Evolutionary conservation across 2,888 invertebrate genomes (phyloP).

Genomic region (Hermaeophaga mercurialis): DNA sequence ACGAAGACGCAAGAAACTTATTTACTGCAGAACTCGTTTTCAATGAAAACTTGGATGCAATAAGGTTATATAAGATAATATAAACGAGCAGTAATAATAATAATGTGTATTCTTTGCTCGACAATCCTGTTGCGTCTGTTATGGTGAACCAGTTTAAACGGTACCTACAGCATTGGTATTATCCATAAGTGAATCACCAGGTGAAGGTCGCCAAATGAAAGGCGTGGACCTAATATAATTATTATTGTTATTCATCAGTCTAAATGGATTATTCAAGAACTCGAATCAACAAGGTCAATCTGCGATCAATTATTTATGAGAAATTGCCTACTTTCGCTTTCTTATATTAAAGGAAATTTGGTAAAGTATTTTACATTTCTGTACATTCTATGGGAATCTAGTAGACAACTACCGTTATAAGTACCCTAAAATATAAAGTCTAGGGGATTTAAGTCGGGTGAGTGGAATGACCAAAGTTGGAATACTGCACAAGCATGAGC

Average conservation of each 20-base stretch:
- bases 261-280: conserved; percentile 3
- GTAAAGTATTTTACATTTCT: too few relatives aligned
- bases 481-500: too few relatives aligned
- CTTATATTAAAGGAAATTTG: too few relatives aligned
- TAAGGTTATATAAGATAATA: neutral
- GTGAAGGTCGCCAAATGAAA: conserved; percentile 40
- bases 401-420: too few relatives aligned
- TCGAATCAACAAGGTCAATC: conserved; percentile 7
- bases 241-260: conserved; percentile 33
- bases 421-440: too few relatives aligned
- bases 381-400: too few relatives aligned
- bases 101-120: neutral
- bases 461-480: too few relatives aligned
- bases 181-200: conserved; percentile 35
- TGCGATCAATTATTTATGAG: conserved; percentile 4
- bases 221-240: conserved; percentile 35
- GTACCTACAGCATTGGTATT: conserved; percentile 3
- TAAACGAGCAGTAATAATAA: neutral
- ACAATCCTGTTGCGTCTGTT: neutral
- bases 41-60: neutral
- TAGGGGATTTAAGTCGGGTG: too few relatives aligned
- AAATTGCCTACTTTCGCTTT: too few relatives aligned
- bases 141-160: conserved; percentile 2
- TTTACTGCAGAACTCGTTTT: neutral
- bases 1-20: neutral